Conservation (phyloP, 2,888 invertebrate genomes). For the Altica lythri region DNA sequence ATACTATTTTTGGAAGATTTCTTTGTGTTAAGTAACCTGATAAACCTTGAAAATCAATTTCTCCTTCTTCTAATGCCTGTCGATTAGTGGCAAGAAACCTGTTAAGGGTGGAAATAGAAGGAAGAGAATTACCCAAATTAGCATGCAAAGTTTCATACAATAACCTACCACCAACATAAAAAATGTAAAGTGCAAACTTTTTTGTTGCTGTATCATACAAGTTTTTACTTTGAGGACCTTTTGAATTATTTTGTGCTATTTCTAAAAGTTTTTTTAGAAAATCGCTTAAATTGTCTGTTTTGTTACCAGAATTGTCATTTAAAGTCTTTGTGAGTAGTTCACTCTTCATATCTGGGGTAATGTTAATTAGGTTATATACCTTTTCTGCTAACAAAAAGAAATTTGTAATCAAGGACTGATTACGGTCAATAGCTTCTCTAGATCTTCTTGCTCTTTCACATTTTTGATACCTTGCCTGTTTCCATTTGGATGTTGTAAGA, state of each 20-base stretch:
- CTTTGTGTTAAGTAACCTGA: slow-evolving; percentile 19
- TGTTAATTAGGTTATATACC: neutral
- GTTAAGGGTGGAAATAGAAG: slow-evolving; percentile 31
- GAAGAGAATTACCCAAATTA: slow-evolving; percentile 28
- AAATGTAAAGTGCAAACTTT: slow-evolving; percentile 35
- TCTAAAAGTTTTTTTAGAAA: slow-evolving; percentile 7
- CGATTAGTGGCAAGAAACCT: slow-evolving; percentile 15
- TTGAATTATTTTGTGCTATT: slow-evolving; percentile 6
- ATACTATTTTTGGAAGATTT: slow-evolving; percentile 33
- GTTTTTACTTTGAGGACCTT: neutral
- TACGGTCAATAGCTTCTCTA: neutral
- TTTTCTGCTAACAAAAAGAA: neutral
- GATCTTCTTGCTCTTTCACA: slow-evolving; percentile 7
- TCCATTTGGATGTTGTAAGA: slow-evolving; percentile 8
- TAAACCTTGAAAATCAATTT: slow-evolving; percentile 29
- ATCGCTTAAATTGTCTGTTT: neutral
- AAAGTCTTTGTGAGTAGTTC: neutral
- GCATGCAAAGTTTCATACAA: slow-evolving; percentile 31
- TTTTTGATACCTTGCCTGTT: slow-evolving; percentile 1
- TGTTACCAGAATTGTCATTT: neutral
- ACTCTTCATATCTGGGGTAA: no score
- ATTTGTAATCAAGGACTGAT: neutral
- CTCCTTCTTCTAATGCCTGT: slow-evolving; percentile 25
- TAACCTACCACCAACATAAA: slow-evolving; percentile 33
- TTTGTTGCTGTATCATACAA: neutral